phyloP scores from a whole-genome alignment of 2,888 invertebrate species.

The Lypha dubia region DNA sequence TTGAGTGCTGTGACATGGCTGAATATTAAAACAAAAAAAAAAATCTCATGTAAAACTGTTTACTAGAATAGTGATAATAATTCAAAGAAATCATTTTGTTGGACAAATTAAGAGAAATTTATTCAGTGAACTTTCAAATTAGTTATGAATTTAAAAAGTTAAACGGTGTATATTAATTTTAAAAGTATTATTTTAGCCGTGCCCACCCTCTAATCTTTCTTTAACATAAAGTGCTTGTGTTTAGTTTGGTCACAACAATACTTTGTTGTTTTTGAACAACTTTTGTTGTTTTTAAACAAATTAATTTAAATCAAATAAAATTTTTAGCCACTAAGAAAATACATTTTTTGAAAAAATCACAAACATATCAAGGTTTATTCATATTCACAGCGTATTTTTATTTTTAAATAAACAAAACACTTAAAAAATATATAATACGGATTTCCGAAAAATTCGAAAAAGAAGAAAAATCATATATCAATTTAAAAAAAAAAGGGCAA shows the following conservation, averaged over 20 bases:
- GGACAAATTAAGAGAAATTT: too few relatives aligned
- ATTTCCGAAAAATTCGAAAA: constrained; percentile 41
- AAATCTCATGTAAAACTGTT: too few relatives aligned
- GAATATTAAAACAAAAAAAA: too few relatives aligned
- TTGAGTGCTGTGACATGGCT: too few relatives aligned
- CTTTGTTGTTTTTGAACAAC: neutral
- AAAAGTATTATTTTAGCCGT: neutral
- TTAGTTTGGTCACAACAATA: neutral
- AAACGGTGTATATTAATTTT: neutral
- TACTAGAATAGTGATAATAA: too few relatives aligned
- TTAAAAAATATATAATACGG: constrained; percentile 36
- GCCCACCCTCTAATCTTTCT: neutral
- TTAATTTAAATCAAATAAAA: constrained; percentile 29
- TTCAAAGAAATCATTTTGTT: too few relatives aligned
- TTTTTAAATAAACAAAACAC: constrained; percentile 41
- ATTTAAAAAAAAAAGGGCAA: neutral
- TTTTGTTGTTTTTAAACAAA: neutral
- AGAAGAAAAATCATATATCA: neutral
- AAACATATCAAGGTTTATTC: constrained; percentile 27
- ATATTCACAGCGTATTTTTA: neutral
- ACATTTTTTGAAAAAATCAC: constrained; percentile 6
- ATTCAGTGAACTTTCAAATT: too few relatives aligned
- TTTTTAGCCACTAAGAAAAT: constrained; percentile 2
- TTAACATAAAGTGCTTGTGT: neutral
- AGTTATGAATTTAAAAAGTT: neutral